Percentiles rank a stretch among this genome's conserved stretches.
These are phyloP conservation scores for Steromphala cineraria DNA, from an alignment of 2,888 invertebrate species.

Conservation along the genomic window DNA sequence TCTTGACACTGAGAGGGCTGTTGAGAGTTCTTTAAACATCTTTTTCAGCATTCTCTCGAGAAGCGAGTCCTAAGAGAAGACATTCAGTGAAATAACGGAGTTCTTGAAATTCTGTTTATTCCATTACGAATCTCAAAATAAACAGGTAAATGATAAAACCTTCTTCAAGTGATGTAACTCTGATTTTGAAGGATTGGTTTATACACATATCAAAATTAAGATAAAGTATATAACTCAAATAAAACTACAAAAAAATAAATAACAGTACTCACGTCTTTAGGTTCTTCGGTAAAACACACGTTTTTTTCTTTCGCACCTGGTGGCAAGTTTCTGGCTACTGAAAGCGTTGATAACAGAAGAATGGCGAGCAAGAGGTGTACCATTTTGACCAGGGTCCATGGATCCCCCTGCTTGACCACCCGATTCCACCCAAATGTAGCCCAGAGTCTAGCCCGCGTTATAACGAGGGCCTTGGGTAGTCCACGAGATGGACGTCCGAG, in stretches of 20 bases:
- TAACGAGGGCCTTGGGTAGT: conserved; percentile 4
- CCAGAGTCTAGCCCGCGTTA: neutral
- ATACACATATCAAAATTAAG: neutral
- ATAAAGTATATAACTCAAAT: neutral
- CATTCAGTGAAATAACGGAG: neutral
- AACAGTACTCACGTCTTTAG: neutral
- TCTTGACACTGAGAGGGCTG: neutral
- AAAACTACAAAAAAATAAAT: neutral
- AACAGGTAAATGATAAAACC: conserved; percentile 1
- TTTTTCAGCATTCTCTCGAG: neutral
- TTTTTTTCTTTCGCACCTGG: neutral
- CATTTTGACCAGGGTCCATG: conserved; percentile 10
- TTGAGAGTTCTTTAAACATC: neutral
- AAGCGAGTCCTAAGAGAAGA: neutral
- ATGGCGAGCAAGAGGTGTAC: neutral
- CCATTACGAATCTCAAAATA: conserved; percentile 3
- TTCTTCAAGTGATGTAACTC: neutral
- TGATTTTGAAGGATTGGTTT: neutral
- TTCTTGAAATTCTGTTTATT: conserved; percentile 12
- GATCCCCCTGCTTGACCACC: neutral
- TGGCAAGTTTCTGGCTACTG: neutral
- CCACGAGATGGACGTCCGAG: too few relatives aligned
- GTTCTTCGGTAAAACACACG: neutral
- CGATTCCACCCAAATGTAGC: neutral
- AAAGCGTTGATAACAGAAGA: conserved; percentile 3